A percentile compares a stretch with the other conserved stretches of the same genome.
Conservation (phyloP, 2,113 vertebrate genomes). For the Atlantisia rogersi region DNA sequence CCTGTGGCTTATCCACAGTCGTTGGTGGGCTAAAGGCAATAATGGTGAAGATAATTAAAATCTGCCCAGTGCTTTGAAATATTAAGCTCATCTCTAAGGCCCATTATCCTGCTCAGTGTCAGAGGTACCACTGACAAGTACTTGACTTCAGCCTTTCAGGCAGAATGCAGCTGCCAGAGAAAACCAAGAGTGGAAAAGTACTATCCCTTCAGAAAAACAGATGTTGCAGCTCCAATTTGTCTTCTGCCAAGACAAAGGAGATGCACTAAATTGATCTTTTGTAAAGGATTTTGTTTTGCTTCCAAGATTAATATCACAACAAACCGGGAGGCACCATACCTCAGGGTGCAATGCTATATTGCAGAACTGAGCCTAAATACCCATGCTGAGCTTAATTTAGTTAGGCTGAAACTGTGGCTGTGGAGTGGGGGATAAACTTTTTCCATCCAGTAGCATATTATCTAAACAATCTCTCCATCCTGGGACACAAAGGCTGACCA, state of each 20-base stretch:
- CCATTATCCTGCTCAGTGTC: conserved; percentile 41
- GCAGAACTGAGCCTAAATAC: conserved; percentile 18
- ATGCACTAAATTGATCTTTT: conserved; percentile 65
- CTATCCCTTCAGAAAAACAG: conserved; percentile 54
- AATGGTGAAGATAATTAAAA: conserved; percentile 51
- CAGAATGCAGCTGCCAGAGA: not conserved
- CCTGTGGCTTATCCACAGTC: not conserved
- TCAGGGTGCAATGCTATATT: conserved; percentile 17
- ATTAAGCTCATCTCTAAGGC: conserved; percentile 20
- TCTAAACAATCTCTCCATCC: conserved; percentile 1
- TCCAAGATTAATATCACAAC: conserved; percentile 67
- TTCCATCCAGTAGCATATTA: not conserved
- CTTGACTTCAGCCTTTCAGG: conserved; percentile 48
- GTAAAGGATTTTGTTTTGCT: conserved; percentile 52
- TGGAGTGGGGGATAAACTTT: not conserved
- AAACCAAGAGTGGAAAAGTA: conserved; percentile 66
- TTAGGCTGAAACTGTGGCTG: conserved; percentile 18
- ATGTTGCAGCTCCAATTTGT: conserved; percentile 59
- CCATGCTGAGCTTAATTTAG: conserved; percentile 38
- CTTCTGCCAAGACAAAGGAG: conserved; percentile 66
- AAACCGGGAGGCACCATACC: conserved; percentile 51
- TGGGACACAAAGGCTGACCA: not conserved
- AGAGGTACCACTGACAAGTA: conserved; percentile 49
- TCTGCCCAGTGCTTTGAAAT: conserved; percentile 41
- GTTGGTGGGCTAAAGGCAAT: not conserved